Conservation (phyloP, 2,888 invertebrate species). For the Cryptosula pallasiana region DNA sequence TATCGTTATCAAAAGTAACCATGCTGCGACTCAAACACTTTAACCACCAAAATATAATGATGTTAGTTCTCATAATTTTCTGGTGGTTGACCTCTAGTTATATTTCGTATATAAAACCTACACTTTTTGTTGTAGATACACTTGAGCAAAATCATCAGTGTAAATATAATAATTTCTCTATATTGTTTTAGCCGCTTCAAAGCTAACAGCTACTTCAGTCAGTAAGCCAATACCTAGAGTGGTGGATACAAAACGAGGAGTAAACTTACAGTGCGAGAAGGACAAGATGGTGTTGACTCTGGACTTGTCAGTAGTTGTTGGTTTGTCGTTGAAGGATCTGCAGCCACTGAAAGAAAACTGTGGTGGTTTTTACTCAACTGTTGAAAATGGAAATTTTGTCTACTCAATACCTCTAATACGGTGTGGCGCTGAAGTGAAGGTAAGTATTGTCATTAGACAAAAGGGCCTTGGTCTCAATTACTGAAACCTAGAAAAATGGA, state of each 20-base stretch:
- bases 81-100: too few relatives aligned
- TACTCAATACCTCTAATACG: background rate
- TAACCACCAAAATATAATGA: too few relatives aligned
- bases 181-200: background rate
- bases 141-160: too few relatives aligned
- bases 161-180: too few relatives aligned
- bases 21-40: too few relatives aligned
- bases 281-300: background rate
- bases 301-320: background rate
- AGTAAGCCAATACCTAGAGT: background rate
- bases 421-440: constrained; percentile 17
- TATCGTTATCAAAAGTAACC: too few relatives aligned
- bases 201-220: background rate
- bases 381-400: background rate
- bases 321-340: background rate
- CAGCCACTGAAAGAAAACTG: constrained; percentile 8
- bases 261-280: background rate
- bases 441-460: too few relatives aligned
- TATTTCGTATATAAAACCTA: too few relatives aligned
- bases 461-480: too few relatives aligned
- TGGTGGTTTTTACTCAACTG: background rate
- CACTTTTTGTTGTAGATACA: too few relatives aligned
- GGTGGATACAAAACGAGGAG: background rate
- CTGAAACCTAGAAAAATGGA: too few relatives aligned
- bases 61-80: too few relatives aligned